Percentiles rank a stretch among this genome's conserved stretches.
Evolutionary conservation across 2,888 invertebrate genomes (phyloP).

Genomic region (Bembecia ichneumoniformis): DNA sequence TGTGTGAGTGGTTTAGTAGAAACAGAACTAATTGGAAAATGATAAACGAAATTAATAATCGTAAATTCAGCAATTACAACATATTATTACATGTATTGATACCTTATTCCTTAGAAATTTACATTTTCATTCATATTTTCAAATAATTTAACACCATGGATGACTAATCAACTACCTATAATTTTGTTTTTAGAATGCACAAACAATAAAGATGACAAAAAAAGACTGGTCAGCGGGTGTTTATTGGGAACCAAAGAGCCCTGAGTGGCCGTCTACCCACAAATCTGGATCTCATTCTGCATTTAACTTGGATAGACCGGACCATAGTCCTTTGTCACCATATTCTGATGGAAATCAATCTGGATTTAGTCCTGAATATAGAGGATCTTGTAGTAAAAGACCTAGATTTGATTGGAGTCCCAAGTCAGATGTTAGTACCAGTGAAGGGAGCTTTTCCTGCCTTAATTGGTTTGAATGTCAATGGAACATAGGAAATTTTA

Average conservation of each 20-base stretch:
- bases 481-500: slow-evolving; percentile 70
- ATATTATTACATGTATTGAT: too few relatives aligned
- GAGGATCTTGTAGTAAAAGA: slow-evolving; percentile 27
- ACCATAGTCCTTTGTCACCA: slow-evolving; percentile 42
- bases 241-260: slow-evolving; percentile 60
- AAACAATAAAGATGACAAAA: slow-evolving; percentile 48
- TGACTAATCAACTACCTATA: neutral
- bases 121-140: too few relatives aligned
- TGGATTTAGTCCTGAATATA: slow-evolving; percentile 51
- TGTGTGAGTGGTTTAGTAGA: too few relatives aligned
- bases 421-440: slow-evolving; percentile 48
- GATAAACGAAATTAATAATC: too few relatives aligned
- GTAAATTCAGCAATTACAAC: too few relatives aligned
- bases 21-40: too few relatives aligned
- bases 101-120: too few relatives aligned
- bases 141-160: too few relatives aligned
- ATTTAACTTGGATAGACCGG: slow-evolving; percentile 40
- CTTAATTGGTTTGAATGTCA: slow-evolving; percentile 57
- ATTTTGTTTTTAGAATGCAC: slow-evolving; percentile 32
- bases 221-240: slow-evolving; percentile 59
- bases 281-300: slow-evolving; percentile 31
- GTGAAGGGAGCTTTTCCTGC: slow-evolving; percentile 43
- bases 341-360: slow-evolving; percentile 51
- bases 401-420: slow-evolving; percentile 57
- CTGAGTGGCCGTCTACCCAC: slow-evolving; percentile 42